Conservation (phyloP, 2,113 vertebrate genomes). For the Rallus limicola region DNA sequence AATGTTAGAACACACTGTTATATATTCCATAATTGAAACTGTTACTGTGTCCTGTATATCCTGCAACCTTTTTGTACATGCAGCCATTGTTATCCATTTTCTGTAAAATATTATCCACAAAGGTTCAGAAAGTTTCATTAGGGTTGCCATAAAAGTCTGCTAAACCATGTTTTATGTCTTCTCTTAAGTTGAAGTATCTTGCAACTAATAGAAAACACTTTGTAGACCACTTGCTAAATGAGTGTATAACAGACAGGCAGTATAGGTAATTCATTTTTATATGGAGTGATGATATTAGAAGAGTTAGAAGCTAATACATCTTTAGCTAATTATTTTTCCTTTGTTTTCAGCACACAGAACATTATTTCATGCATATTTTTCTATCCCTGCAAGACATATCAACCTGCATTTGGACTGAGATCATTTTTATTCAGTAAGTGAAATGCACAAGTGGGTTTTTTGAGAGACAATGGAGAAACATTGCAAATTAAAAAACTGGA, state of each 20-base stretch:
- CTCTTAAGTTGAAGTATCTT: neutral
- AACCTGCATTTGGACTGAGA: neutral
- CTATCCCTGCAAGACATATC: neutral
- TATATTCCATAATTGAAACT: neutral
- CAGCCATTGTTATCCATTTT: neutral
- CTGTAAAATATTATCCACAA: neutral
- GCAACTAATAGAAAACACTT: constrained; percentile 32
- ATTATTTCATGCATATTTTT: neutral
- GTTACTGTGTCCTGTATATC: neutral
- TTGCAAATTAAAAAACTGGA: neutral
- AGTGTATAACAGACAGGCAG: neutral
- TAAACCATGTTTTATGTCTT: constrained; percentile 28
- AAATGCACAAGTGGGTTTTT: neutral
- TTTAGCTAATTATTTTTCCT: neutral
- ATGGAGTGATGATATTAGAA: neutral
- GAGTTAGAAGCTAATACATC: neutral
- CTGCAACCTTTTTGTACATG: neutral
- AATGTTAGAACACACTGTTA: neutral
- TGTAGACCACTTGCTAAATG: constrained; percentile 5
- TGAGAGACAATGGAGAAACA: neutral
- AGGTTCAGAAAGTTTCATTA: constrained; percentile 43
- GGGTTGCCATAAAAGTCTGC: neutral
- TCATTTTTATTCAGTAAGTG: neutral
- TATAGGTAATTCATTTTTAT: neutral
- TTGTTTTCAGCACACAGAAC: neutral